These are phyloP conservation scores for Eriosoma lanigerum DNA, from an alignment of 1,140 invertebrate species.

Conservation along the genomic window DNA sequence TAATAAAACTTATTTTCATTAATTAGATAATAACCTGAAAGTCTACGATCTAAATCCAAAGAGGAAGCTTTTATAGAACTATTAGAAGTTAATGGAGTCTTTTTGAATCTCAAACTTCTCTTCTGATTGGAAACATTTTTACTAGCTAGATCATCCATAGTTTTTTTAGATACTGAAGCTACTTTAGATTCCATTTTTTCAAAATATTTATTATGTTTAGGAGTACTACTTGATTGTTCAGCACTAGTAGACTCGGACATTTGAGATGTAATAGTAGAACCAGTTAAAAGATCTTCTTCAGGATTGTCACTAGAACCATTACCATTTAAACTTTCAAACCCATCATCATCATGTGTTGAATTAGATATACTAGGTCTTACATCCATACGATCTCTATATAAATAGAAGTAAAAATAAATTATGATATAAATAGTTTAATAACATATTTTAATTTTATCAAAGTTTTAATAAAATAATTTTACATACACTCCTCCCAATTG, in stretches of 20 bases:
- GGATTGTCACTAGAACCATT: slow-evolving; percentile 75
- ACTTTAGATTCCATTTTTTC: slow-evolving; percentile 10
- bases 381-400: slow-evolving; percentile 53
- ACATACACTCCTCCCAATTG: slow-evolving; percentile 54
- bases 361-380: slow-evolving; percentile 48
- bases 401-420: not conserved
- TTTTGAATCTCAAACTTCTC: slow-evolving; percentile 37
- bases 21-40: slow-evolving; percentile 1
- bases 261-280: slow-evolving; percentile 34
- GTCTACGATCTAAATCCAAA: slow-evolving; percentile 37
- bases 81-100: slow-evolving; percentile 8
- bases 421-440: not conserved
- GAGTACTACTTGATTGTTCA: slow-evolving; percentile 47
- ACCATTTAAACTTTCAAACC: slow-evolving; percentile 82
- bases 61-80: slow-evolving; percentile 30
- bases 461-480: not conserved
- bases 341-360: slow-evolving; percentile 70
- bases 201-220: slow-evolving; percentile 12
- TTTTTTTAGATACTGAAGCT: not conserved
- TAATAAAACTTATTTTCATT: not conserved
- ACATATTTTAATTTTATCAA: no score
- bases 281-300: slow-evolving; percentile 55
- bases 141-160: not conserved
- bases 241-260: slow-evolving; percentile 31
- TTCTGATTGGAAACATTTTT: slow-evolving; percentile 37